Percentiles rank a stretch among this genome's conserved stretches.
Evolutionary conservation across 2,113 vertebrate genomes (phyloP).

Genomic region (Crotophaga sulcirostris): DNA sequence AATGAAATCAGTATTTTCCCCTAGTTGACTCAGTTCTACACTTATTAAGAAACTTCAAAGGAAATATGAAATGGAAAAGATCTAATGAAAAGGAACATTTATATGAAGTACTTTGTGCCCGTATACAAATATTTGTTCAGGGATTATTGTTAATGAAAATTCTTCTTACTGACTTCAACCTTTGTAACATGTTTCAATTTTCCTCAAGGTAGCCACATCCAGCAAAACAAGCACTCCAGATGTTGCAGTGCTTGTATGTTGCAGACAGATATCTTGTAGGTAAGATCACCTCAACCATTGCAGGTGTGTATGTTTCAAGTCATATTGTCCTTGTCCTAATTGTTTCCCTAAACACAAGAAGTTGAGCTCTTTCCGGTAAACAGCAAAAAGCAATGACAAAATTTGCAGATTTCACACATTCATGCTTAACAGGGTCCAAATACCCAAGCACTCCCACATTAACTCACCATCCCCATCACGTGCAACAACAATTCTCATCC

Average conservation of each 20-base stretch:
- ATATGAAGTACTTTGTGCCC: neutral
- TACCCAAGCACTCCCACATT: neutral
- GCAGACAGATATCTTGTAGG: neutral
- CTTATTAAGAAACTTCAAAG: conserved; percentile 45
- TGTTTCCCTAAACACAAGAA: neutral
- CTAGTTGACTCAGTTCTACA: neutral
- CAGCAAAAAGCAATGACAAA: neutral
- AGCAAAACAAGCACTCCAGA: neutral
- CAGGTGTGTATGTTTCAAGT: neutral
- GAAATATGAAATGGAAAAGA: neutral
- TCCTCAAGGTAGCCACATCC: neutral
- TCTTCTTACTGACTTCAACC: neutral
- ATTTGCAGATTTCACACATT: neutral
- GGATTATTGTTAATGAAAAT: conserved; percentile 30
- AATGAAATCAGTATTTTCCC: conserved; percentile 4
- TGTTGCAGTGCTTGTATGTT: neutral
- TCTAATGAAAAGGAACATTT: conserved; percentile 12
- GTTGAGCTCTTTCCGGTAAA: neutral
- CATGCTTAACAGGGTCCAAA: neutral
- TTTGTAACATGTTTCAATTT: neutral
- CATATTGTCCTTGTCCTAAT: neutral
- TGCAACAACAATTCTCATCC: neutral
- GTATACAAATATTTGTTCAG: conserved; percentile 28
- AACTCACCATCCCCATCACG: accelerated
- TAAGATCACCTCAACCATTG: neutral